phyloP scores from a whole-genome alignment of 2,113 vertebrate species.

The Pygoscelis antarcticus region DNA sequence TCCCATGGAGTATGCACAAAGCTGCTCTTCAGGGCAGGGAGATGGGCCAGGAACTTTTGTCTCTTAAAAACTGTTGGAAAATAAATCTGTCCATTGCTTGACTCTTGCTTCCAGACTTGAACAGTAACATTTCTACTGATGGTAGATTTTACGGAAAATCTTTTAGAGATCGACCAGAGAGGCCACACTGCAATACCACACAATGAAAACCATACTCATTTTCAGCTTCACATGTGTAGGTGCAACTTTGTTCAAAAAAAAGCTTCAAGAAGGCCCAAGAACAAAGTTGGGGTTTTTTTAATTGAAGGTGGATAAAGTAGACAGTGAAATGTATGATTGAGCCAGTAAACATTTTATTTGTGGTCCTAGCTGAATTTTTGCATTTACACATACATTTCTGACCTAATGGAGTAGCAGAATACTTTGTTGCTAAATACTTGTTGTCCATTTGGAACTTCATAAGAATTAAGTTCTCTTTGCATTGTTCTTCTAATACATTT shows the following conservation, averaged over 20 bases:
- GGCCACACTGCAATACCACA: not conserved
- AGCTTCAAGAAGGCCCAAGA: not conserved
- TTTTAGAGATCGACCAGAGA: not conserved
- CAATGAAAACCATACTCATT: not conserved
- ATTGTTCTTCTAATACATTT: not conserved
- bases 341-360: not conserved
- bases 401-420: not conserved
- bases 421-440: not conserved
- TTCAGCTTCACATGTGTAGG: not conserved
- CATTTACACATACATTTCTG: not conserved
- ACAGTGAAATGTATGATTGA: not conserved
- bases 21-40: not conserved
- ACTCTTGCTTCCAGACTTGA: not conserved
- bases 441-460: not conserved
- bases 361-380: not conserved
- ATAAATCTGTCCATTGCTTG: not conserved
- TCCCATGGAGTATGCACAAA: fast-evolving
- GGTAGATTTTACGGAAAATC: not conserved
- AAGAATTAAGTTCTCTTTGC: not conserved
- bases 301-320: not conserved
- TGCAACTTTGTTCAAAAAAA: not conserved
- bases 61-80: not conserved
- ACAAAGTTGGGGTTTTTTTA: fast-evolving
- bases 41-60: not conserved
- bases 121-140: not conserved